phyloP scores from a whole-genome alignment of 2,113 vertebrate genomes.

The Cyprinodon brontotheroides region DNA sequence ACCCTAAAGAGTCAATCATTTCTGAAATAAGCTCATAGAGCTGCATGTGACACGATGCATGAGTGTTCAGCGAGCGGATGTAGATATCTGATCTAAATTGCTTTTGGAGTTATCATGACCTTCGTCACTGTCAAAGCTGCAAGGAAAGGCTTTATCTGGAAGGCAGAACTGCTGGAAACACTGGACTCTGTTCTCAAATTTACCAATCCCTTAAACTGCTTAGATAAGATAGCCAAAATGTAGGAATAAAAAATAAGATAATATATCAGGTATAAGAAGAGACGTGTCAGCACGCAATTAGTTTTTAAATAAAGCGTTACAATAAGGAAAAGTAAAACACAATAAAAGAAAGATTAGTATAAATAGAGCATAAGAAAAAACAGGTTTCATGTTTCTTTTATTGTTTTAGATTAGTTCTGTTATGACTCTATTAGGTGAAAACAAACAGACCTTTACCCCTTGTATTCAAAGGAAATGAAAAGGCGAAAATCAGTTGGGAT shows the following conservation, averaged over 20 bases:
- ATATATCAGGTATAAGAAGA: conserved; percentile 1
- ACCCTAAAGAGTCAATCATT: conserved; percentile 39
- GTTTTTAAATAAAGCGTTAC: neutral
- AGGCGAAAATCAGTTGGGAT: neutral
- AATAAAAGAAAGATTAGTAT: neutral
- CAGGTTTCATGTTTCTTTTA: neutral
- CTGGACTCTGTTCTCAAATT: conserved; percentile 74
- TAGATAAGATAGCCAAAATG: conserved; percentile 75
- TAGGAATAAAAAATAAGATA: conserved; percentile 37
- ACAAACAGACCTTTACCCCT: neutral
- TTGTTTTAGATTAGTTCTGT: conserved; percentile 15
- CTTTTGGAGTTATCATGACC: conserved; percentile 56
- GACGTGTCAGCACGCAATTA: neutral
- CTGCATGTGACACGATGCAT: conserved; percentile 35
- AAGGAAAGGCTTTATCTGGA: conserved; percentile 55
- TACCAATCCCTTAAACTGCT: conserved; percentile 43
- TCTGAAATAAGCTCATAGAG: conserved; percentile 19
- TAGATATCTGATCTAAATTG: conserved; percentile 60
- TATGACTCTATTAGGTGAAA: conserved; percentile 11
- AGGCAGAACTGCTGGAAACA: conserved; percentile 50
- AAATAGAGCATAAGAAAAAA: neutral
- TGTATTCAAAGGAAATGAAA: neutral
- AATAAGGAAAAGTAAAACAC: neutral
- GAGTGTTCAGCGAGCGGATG: conserved; percentile 44
- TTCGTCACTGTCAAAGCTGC: conserved; percentile 18